Base-by-base conservation (phyloP, 2,888 invertebrate species). In the Corythucha ciliata region DNA sequence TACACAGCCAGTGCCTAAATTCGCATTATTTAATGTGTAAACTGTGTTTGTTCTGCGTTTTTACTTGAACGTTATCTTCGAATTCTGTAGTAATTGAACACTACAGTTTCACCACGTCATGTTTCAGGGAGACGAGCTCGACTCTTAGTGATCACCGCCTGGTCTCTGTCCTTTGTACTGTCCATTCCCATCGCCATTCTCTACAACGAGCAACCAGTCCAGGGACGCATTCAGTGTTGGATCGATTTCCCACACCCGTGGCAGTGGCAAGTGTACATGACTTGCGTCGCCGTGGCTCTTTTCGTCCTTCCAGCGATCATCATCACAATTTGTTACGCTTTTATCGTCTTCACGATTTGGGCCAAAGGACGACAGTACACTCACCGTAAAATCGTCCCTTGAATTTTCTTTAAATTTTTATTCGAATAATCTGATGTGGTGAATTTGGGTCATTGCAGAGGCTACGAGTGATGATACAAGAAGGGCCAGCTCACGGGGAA, bases 401-500 rank as follows among this genome's bases (percentile, higher is more conserved):
- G 2, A 2, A 18, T 41, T 41, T 32, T 25, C 24, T 18, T 34
- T n/a, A 34, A 16, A 14, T 34, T 12, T 18, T 34, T 34, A 34
- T 34, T 34, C 12, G 34, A 29, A 29, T 8, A 29, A 29, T 29
- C 29, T 29, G 10, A 10, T 10, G 12, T 29, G 29, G 29, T 8
- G 29, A 29, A 29, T 12, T 10, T 8, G 29, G 36, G 16, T 14
- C 16, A 36, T 52, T 57, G 27, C 53, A 59, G 59, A 58, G 44
- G 51, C 57, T 32, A 56, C 54, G 4, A 55, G 45, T 33, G 59
- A 59, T 26, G 75, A 75, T 58, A 79, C 80, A 22, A 74, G 86
- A 40, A 74, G 90, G 44, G 89, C 89, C 1, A 91, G 91, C 66
- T 91, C 91, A 26, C 74, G 92, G 47, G 94, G 93, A 37, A 81